Evolutionary conservation across 2,113 vertebrate genomes (phyloP).

Genomic region (Perca schrenkii): DNA sequence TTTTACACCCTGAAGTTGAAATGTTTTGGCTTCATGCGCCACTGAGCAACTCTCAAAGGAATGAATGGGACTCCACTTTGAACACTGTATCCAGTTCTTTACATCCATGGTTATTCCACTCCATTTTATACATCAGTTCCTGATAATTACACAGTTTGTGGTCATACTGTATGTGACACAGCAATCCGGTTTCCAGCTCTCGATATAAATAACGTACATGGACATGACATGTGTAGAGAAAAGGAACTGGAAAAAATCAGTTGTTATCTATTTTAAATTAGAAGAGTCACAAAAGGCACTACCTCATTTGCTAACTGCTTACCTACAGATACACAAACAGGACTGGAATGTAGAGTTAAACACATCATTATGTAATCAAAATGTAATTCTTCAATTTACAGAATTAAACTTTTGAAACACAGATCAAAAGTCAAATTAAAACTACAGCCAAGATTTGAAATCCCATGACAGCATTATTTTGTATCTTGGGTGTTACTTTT

Average conservation of each 20-base stretch:
- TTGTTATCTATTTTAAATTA: conserved; percentile 29
- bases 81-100: too few relatives aligned
- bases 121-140: neutral
- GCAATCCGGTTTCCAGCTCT: neutral
- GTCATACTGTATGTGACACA: neutral
- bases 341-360: neutral
- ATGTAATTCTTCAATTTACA: conserved; percentile 15
- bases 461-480: conserved; percentile 8
- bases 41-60: too few relatives aligned
- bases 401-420: neutral
- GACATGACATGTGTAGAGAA: neutral
- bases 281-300: conserved; percentile 30
- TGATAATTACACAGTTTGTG: neutral
- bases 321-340: neutral
- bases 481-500: neutral
- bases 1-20: too few relatives aligned
- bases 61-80: too few relatives aligned
- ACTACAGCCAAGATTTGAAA: neutral
- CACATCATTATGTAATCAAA: neutral
- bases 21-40: too few relatives aligned
- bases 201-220: neutral
- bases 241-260: conserved; percentile 43
- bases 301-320: conserved; percentile 10
- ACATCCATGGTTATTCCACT: neutral
- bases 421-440: neutral